Evolutionary conservation across 2,113 vertebrate species (phyloP), one percentile per base, ranked within the genome.

Genomic region (Epinephelus cyanopodus): DNA sequence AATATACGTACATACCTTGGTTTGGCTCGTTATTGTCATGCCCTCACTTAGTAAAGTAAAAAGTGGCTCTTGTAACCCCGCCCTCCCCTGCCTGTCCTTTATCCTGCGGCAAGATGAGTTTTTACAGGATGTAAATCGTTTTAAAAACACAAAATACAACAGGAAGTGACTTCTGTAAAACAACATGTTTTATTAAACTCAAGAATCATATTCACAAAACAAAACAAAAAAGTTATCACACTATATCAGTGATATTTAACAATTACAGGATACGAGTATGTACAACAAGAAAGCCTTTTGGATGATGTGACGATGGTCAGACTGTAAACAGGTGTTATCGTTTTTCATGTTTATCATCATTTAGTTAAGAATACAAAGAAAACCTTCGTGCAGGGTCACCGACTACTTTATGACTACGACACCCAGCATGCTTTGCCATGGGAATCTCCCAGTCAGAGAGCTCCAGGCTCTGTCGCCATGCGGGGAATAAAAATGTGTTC

Each of bases 151-250:
- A 58, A 37, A 23, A 64, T 7, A 18, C 18, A 10, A 50, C 54
- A 60, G 19, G 19, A 62, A 56, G 8, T 47, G 27, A 65, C 39
- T 52, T 65, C 42, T 73, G 65, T 75, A 58, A 84, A 85, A 76
- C 78, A 73, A 64, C 63, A 56, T 56, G 57, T 81, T 75, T 77
- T 79, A 79, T 79, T 79, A 56, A 69, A 57, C 15, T 33, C 13
- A 73, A 72, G 13, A 19, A 58, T 77, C 67, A 60, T 67, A 62
- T 74, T 74, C 54, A 79, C 69, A 78, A 65, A 69, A 71, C 57
- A 69, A 66, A 69, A 17, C 21, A 68, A 65, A 69, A 17, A 27
- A 39, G 17, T 63, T 17, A 33, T 37, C 19, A 48, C 18, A 42
- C 3, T 66, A 21, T 23, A 39, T 70, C 21, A 15, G 47, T 6